Evolutionary conservation across 2,888 invertebrate genomes (phyloP).

Genomic region (Papilio protenor): DNA sequence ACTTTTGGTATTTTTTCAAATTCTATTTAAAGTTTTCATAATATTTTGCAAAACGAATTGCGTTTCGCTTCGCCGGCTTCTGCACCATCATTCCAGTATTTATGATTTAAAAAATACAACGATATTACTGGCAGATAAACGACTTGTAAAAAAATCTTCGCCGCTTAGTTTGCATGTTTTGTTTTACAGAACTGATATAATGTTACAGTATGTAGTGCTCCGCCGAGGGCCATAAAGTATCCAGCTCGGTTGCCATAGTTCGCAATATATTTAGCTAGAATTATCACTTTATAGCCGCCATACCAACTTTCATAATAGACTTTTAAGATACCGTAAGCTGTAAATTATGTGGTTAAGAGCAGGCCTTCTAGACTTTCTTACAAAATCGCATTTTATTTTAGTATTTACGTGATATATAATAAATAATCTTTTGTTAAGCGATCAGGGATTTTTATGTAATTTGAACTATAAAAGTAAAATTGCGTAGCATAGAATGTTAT

Average conservation of each 20-base stretch:
- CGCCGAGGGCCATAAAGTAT: constrained; percentile 55
- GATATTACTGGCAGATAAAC: constrained; percentile 49
- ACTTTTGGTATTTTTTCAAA: not conserved
- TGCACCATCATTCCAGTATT: not conserved
- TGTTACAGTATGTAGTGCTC: constrained; percentile 51
- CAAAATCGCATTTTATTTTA: constrained; percentile 20
- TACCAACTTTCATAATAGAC: constrained; percentile 48
- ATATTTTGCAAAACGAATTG: not conserved
- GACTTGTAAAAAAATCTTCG: constrained; percentile 49
- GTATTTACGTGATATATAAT: not conserved
- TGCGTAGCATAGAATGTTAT: not conserved
- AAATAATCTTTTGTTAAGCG: not conserved
- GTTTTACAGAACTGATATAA: constrained; percentile 50
- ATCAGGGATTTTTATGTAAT: constrained; percentile 7
- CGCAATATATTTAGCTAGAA: constrained; percentile 56
- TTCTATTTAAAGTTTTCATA: not conserved
- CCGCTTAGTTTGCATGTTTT: constrained; percentile 52
- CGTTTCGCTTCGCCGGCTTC: not conserved
- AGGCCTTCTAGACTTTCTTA: constrained; percentile 34
- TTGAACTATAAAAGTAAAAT: not conserved
- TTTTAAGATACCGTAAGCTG: constrained; percentile 50
- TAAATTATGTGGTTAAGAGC: constrained; percentile 45
- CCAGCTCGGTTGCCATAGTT: constrained; percentile 52
- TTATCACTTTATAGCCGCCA: constrained; percentile 54
- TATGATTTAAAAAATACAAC: constrained; percentile 25